phyloP scores from a whole-genome alignment of 2,888 invertebrate genomes.

The Philereme transversata region DNA sequence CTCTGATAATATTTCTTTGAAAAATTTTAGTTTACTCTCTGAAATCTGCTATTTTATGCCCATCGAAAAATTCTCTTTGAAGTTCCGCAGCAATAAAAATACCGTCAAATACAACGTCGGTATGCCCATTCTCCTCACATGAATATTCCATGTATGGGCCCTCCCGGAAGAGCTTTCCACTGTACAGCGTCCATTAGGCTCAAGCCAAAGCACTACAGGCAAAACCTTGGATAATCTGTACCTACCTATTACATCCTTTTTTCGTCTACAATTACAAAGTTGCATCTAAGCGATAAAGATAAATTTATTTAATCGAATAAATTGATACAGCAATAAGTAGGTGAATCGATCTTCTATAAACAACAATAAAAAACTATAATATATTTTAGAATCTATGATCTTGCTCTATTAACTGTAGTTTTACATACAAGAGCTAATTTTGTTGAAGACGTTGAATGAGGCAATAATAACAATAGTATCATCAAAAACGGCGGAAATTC shows the following conservation, averaged over 20 bases:
- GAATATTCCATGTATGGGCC: constrained; percentile 40
- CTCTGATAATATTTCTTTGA: too few species aligned
- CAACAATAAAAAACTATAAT: too few species aligned
- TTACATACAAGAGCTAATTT: too few species aligned
- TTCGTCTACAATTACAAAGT: constrained; percentile 3
- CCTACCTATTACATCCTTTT: constrained; percentile 20
- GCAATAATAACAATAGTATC: too few species aligned
- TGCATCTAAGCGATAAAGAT: not conserved
- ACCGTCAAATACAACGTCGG: constrained; percentile 25
- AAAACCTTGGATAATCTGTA: constrained; percentile 33
- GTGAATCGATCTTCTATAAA: constrained; percentile 25
- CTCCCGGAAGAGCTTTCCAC: constrained; percentile 37
- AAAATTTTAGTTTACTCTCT: too few species aligned
- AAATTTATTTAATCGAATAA: too few species aligned
- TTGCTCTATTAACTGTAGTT: too few species aligned
- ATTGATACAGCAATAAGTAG: constrained; percentile 25
- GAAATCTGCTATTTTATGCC: constrained; percentile 11
- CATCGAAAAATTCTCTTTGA: constrained; percentile 19
- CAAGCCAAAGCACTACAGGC: constrained; percentile 26
- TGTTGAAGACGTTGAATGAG: too few species aligned
- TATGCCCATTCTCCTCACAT: constrained; percentile 38
- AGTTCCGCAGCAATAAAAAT: constrained; percentile 24
- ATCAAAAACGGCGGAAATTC: too few species aligned
- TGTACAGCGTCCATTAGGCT: constrained; percentile 39
- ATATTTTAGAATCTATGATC: too few species aligned